These are phyloP conservation scores for Gymnosoma rotundatum DNA, from an alignment of 2,888 invertebrate genomes.

Conservation along the genomic window DNA sequence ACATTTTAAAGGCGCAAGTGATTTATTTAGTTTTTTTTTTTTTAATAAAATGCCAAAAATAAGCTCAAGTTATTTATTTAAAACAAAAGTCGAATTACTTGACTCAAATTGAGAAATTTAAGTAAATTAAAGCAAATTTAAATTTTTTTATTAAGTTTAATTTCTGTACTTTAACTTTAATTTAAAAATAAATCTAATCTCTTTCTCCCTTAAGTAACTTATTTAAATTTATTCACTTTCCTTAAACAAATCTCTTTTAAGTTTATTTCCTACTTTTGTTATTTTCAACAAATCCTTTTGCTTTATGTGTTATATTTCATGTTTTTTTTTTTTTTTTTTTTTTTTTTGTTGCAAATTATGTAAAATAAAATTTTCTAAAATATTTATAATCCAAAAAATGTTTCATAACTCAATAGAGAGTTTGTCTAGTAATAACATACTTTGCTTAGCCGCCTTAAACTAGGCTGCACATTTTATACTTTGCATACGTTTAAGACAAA, in stretches of 20 bases:
- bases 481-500: slow-evolving; percentile 35
- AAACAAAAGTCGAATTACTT: too few species aligned
- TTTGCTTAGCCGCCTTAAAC: slow-evolving; percentile 34
- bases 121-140: too few species aligned
- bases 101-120: too few species aligned
- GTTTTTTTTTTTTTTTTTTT: not conserved
- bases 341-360: slow-evolving; percentile 15
- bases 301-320: not conserved
- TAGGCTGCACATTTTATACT: slow-evolving; percentile 42
- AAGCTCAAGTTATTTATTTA: too few species aligned
- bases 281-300: slow-evolving; percentile 40
- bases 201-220: not conserved
- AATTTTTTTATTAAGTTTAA: too few species aligned
- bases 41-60: too few species aligned
- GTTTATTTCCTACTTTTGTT: slow-evolving; percentile 12
- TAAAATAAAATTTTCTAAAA: slow-evolving; percentile 54
- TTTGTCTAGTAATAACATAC: slow-evolving; percentile 10
- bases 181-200: too few species aligned
- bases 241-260: not conserved
- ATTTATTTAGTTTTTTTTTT: too few species aligned
- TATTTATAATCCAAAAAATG: slow-evolving; percentile 24
- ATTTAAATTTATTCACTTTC: not conserved
- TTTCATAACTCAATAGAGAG: slow-evolving; percentile 61
- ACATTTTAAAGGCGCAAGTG: too few species aligned
- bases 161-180: too few species aligned